These are phyloP conservation scores for Palythoa grandis DNA, from an alignment of 92 coral and sea anemone species.

Conservation along the genomic window DNA sequence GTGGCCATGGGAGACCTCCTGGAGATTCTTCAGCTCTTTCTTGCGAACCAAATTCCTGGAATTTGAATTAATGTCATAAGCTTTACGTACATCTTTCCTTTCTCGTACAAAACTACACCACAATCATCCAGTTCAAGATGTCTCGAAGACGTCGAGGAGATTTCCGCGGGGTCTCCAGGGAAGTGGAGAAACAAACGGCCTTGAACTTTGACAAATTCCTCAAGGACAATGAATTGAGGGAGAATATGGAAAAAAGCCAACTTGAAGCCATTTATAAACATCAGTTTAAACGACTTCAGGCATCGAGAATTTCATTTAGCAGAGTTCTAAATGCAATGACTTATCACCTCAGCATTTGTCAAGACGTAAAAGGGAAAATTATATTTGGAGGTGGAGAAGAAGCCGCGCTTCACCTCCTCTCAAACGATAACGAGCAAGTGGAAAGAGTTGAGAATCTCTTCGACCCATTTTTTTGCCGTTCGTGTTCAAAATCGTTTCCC, in stretches of 20 bases:
- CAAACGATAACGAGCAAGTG: constrained; percentile 32
- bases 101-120: too few relatives aligned
- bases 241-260: constrained; percentile 43
- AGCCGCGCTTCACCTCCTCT: constrained; percentile 67
- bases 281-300: constrained; percentile 23
- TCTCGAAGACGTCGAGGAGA: too few relatives aligned
- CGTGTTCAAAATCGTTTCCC: constrained; percentile 53
- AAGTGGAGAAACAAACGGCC: constrained; percentile 26
- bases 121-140: too few relatives aligned
- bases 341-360: constrained; percentile 65
- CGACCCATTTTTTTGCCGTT: constrained; percentile 39
- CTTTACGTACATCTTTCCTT: too few relatives aligned
- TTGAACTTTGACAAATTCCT: constrained; percentile 47
- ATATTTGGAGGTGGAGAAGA: constrained; percentile 75
- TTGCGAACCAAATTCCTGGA: too few relatives aligned
- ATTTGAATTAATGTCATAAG: too few relatives aligned
- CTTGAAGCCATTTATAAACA: constrained; percentile 54
- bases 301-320: constrained; percentile 21
- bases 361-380: constrained; percentile 52
- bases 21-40: too few relatives aligned
- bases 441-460: background rate
- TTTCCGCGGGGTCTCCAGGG: background rate
- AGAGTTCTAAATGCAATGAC: constrained; percentile 54
- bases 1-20: too few relatives aligned
- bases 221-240: constrained; percentile 43